Conservation (phyloP, 2,797 vertebrate genomes). For the Helarctos malayanus region DNA sequence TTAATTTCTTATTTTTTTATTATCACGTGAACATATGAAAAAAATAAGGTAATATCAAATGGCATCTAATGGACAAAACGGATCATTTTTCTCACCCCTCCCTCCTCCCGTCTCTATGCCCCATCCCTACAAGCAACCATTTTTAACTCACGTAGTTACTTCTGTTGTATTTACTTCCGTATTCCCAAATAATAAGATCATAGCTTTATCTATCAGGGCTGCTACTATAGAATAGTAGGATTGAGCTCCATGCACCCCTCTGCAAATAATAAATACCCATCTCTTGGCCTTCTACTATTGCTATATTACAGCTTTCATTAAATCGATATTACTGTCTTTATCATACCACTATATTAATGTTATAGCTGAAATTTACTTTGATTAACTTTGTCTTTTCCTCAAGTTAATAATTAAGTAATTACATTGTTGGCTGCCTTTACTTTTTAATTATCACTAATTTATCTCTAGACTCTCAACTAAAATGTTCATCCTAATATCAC, state of each 20-base stretch:
- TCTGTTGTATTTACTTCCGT: neutral
- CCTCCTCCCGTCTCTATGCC: neutral
- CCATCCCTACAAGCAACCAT: neutral
- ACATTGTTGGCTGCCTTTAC: constrained; percentile 15
- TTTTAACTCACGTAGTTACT: neutral
- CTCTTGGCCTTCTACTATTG: neutral
- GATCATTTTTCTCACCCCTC: neutral
- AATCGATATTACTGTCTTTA: neutral
- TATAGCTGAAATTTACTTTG: constrained; percentile 3
- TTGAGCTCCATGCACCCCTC: neutral
- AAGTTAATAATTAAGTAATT: constrained; percentile 34
- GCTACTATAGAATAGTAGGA: neutral
- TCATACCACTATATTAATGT: neutral
- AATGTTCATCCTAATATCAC: neutral
- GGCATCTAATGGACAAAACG: neutral
- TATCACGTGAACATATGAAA: neutral
- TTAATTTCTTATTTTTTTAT: neutral
- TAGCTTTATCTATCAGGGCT: neutral
- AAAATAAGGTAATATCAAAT: neutral
- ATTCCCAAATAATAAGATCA: neutral
- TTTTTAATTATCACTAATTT: constrained; percentile 9
- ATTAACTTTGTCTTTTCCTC: neutral
- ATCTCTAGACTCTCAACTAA: neutral
- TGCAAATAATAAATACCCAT: neutral
- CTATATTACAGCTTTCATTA: constrained; percentile 14